A percentile compares a stretch with the other conserved stretches of the same genome.
phyloP scores from a whole-genome alignment of 2,113 vertebrate species.

The Carassius carassius region DNA sequence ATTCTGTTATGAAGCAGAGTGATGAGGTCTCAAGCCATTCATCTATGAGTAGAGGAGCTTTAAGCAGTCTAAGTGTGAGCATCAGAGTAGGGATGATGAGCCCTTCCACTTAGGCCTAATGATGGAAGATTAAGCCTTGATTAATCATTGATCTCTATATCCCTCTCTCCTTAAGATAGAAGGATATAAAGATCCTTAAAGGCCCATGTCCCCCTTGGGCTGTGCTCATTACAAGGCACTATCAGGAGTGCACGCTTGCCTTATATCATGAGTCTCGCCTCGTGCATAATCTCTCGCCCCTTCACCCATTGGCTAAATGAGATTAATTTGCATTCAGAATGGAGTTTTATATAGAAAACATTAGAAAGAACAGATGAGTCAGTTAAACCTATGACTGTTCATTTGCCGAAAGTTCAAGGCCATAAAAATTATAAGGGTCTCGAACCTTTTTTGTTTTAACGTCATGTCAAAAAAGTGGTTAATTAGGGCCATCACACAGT shows the following conservation, averaged over 20 bases:
- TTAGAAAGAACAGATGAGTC: slow-evolving; percentile 3
- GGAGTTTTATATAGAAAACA: slow-evolving; percentile 37
- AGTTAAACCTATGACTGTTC: not conserved
- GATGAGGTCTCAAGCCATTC: slow-evolving; percentile 27
- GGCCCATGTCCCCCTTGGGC: slow-evolving; percentile 51
- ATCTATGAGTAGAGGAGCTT: slow-evolving; percentile 41
- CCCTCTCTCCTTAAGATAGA: slow-evolving; percentile 36
- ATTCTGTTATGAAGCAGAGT: slow-evolving; percentile 14
- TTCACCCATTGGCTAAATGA: slow-evolving; percentile 40
- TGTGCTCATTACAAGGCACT: slow-evolving; percentile 42
- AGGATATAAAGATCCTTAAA: slow-evolving; percentile 42
- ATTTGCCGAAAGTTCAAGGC: slow-evolving; percentile 7
- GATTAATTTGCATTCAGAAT: slow-evolving; percentile 41
- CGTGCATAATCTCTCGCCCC: slow-evolving; percentile 20
- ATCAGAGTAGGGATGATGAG: slow-evolving; percentile 50
- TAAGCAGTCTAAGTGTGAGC: slow-evolving; percentile 49
- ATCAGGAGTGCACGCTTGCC: slow-evolving; percentile 26
- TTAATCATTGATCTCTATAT: slow-evolving; percentile 58
- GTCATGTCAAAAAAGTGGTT: not conserved
- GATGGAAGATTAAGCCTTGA: slow-evolving; percentile 57
- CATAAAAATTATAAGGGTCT: not conserved
- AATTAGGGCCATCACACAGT: not conserved
- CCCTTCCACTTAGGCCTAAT: slow-evolving; percentile 57
- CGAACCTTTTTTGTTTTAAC: not conserved
- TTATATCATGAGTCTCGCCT: slow-evolving; percentile 42